These are phyloP conservation scores for Perognathus longimembris DNA, from an alignment of 2,113 vertebrate species.

Conservation along the genomic window DNA sequence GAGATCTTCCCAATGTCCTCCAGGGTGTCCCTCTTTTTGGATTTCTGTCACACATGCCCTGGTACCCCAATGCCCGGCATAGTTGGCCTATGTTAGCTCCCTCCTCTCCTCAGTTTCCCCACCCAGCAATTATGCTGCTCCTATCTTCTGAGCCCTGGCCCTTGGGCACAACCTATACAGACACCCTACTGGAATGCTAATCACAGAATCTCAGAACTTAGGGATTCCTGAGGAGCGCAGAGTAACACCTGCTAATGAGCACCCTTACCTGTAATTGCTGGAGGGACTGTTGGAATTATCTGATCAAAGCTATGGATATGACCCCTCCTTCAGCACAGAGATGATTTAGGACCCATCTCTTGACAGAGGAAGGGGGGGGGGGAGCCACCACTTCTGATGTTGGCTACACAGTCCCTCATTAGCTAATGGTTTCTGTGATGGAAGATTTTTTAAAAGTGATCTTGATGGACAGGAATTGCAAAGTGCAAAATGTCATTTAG, in stretches of 20 bases:
- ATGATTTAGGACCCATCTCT: slow-evolving; percentile 40
- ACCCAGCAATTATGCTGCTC: slow-evolving; percentile 59
- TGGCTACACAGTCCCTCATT: slow-evolving; percentile 46
- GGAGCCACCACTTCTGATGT: slow-evolving; percentile 3
- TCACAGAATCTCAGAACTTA: slow-evolving; percentile 52
- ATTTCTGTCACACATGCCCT: not conserved
- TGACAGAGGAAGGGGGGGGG: not conserved
- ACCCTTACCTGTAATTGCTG: slow-evolving; percentile 64
- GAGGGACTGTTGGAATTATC: slow-evolving; percentile 67
- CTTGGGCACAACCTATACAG: slow-evolving; percentile 59
- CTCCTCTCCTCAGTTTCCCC: not conserved
- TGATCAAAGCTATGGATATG: slow-evolving; percentile 51
- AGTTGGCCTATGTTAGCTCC: not conserved
- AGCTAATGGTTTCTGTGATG: slow-evolving; percentile 68
- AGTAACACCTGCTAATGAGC: slow-evolving; percentile 55
- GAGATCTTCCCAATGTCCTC: not conserved
- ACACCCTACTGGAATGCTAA: slow-evolving; percentile 48
- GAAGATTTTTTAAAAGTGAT: slow-evolving; percentile 65
- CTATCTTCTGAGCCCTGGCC: slow-evolving; percentile 49
- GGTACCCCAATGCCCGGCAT: not conserved
- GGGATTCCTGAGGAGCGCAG: slow-evolving; percentile 56
- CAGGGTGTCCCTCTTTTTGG: not conserved
- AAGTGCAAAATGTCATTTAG: slow-evolving; percentile 68
- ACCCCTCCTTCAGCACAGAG: not conserved
- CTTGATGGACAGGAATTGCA: slow-evolving; percentile 61